Base-by-base conservation (phyloP, 64 coral and sea anemone genomes). In the Porites lutea region DNA sequence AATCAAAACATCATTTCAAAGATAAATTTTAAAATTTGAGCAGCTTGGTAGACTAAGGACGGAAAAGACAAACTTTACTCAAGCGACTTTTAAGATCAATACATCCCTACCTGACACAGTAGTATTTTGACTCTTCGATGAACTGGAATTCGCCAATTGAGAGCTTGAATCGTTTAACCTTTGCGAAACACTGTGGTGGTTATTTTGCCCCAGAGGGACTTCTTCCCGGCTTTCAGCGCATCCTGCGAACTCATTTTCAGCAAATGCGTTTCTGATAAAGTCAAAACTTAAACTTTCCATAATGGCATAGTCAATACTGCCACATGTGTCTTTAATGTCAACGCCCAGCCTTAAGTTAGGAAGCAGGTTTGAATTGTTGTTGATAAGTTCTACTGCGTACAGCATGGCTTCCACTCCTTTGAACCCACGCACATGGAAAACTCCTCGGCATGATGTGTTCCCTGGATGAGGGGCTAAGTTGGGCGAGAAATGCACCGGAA, bases 281-380 rank as follows among this genome's bases (percentile, higher is more conserved):
- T 46, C 65, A 13, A 92, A 83, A 43, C 46, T 21, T 13, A 92
- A 68, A 74, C 18, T 74, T 49, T 92, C 89, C 48, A 48, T 62
- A 52, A 92, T 92, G 3, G 89, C 79, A 22, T 92, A 75, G 46
- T 92, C 78, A 0, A 92, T 79, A 51, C 79, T 84, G 44, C 64
- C 64, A 19, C 79, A 92, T 22, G 78, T 92, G 48, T 92, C 89
- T 76, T 78, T 83, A 58, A 92, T 83, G 48, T 92, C 79, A 20
- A 92, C 89, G 43, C 89, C 89, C 9, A 92, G 79, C 4, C 20
- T 72, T 10, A 92, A 53, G 6, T 57, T 43, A 49, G 89, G 89
- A n/a, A 92, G 79, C 50, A 92, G 57, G 3, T 27, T 46, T 15
- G 79, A 9, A 52, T 85, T 8, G 16, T 75, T 37, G 37, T 92